Conservation (phyloP, 1,140 invertebrate species). For the Sycobia sp. region DNA sequence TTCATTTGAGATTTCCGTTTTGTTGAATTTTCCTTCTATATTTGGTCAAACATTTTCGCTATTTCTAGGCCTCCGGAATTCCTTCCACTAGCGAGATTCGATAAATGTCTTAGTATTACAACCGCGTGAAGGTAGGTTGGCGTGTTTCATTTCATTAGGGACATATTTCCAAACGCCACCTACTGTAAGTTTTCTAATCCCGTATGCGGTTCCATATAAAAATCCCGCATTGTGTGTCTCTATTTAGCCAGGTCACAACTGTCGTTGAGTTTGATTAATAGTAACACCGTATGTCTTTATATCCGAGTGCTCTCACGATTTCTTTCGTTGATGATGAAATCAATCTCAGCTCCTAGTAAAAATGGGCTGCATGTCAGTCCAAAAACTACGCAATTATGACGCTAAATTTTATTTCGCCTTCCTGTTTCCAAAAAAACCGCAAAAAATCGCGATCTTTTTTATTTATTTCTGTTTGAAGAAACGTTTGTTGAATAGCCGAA, state of each 20-base stretch:
- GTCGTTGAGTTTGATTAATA: no score
- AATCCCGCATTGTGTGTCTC: constrained; percentile 34
- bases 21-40: no score
- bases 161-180: neutral
- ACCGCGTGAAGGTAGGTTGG: no score
- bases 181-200: constrained; percentile 1
- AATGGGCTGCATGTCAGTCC: constrained; percentile 44
- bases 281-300: neutral
- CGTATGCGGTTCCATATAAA: no score
- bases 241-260: constrained; percentile 31
- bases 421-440: constrained; percentile 18
- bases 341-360: constrained; percentile 28
- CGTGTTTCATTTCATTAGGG: neutral
- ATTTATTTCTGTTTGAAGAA: constrained; percentile 34
- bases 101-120: no score
- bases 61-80: constrained; percentile 50
- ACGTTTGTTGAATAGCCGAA: constrained; percentile 42
- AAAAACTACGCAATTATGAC: constrained; percentile 30
- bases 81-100: constrained; percentile 36
- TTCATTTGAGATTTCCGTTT: no score
- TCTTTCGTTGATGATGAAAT: constrained; percentile 27
- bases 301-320: constrained; percentile 13
- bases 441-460: constrained; percentile 10
- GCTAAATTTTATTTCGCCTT: neutral
- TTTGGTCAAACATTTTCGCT: no score